These are phyloP conservation scores for Syngnathus acus DNA, from an alignment of 2,797 vertebrate species.

Conservation along the genomic window DNA sequence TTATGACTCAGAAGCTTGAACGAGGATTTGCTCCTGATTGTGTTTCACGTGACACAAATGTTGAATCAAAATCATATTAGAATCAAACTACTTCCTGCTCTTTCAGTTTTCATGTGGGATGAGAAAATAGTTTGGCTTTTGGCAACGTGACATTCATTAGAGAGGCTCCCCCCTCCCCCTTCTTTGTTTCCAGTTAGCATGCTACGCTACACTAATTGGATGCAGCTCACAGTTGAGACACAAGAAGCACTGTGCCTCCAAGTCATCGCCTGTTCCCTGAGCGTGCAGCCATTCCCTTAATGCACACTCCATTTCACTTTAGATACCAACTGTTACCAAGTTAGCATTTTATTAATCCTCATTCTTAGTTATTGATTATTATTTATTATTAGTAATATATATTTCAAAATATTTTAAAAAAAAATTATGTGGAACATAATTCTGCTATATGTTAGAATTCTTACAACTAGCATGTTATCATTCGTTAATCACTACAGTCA, in stretches of 20 bases:
- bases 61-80: neutral
- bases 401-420: neutral
- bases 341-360: too few relatives aligned
- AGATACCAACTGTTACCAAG: too few relatives aligned
- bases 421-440: too few relatives aligned
- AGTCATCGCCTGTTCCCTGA: neutral
- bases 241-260: neutral
- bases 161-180: neutral
- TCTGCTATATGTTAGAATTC: neutral
- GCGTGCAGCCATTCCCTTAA: neutral
- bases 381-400: neutral
- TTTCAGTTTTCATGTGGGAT: neutral
- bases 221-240: neutral
- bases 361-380: too few relatives aligned
- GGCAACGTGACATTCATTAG: conserved; percentile 1
- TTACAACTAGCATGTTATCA: neutral
- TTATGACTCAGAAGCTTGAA: neutral
- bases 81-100: neutral
- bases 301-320: neutral
- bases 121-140: neutral
- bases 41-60: neutral
- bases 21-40: neutral
- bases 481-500: neutral
- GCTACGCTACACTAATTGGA: neutral
- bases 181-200: conserved; percentile 2